Percentiles rank a stretch among this genome's conserved stretches.
These are phyloP conservation scores for Hemaris fuciformis DNA, from an alignment of 2,888 invertebrate species.

Conservation along the genomic window DNA sequence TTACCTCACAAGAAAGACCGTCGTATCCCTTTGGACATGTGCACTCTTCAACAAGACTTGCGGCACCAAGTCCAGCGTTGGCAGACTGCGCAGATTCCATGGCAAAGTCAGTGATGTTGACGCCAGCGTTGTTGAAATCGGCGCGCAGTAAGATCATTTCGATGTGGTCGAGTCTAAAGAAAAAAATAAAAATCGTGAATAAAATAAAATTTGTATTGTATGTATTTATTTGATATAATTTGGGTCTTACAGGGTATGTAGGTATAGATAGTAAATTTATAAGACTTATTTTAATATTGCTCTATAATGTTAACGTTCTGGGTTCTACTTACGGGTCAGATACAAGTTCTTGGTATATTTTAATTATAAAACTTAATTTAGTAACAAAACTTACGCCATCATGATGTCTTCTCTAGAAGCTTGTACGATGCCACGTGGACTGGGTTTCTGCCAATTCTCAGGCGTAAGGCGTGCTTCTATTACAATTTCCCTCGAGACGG, in stretches of 20 bases:
- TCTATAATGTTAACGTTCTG: too few species aligned
- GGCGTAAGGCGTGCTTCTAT: slow-evolving; percentile 81
- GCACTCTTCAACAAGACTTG: slow-evolving; percentile 94
- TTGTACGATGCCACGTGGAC: slow-evolving; percentile 71
- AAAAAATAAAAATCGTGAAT: too few species aligned
- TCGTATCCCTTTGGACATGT: slow-evolving; percentile 91
- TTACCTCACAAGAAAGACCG: slow-evolving; percentile 92
- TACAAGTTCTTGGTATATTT: too few species aligned
- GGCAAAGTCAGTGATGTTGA: slow-evolving; percentile 86
- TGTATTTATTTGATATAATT: too few species aligned
- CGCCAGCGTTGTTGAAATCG: slow-evolving; percentile 85
- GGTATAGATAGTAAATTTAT: too few species aligned
- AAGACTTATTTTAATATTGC: too few species aligned
- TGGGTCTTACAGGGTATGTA: too few species aligned
- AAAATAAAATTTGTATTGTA: too few species aligned
- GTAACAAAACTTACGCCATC: slow-evolving; percentile 88
- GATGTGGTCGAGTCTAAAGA: slow-evolving; percentile 87
- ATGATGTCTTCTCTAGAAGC: slow-evolving; percentile 95
- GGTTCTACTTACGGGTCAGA: too few species aligned
- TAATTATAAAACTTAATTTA: neutral
- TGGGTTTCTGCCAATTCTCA: slow-evolving; percentile 87
- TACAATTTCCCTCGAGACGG: slow-evolving; percentile 32
- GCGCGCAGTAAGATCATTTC: slow-evolving; percentile 90
- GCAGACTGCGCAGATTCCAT: slow-evolving; percentile 90
- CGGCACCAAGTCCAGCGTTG: slow-evolving; percentile 89